Base-by-base conservation (phyloP, 2,113 vertebrate species). In the Sander vitreus region DNA sequence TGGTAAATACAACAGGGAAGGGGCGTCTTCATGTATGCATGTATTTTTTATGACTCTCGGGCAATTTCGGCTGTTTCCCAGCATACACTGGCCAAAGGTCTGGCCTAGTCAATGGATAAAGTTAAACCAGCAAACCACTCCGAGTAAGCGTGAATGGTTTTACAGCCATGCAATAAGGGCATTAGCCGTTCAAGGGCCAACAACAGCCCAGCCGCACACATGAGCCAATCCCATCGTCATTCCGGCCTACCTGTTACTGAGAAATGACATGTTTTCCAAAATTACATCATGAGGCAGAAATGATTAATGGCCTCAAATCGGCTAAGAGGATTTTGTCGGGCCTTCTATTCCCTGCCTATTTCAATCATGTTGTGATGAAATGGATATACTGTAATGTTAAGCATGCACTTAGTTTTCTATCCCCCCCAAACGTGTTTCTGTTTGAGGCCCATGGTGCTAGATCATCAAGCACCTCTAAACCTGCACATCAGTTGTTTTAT, bases 251-350 rank as follows among this genome's bases (percentile, higher is more conserved):
- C 89, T 94, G 91, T 85, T 84, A 74, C 85, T 76, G 76, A 85
- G 76, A 88, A 91, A 88, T 73, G 60, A 91, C 85, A 86, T 77
- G 78, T 90, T 88, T 84, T 55, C 84, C 72, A 87, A 91, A 92
- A 93, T 91, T 64, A 86, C 90, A 89, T 92, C 89, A 90, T 76
- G 76, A 89, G 74, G 84, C 88, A 92, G 81, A 84, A 89, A 92
- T 92, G 87, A 93, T 93, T 91, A 93, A 91, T 93, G 92, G 84
- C 83, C 82, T 89, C 75, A 90, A 92, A 91, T 91, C 85, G 48
- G 88, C 91, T 87, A 91, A 92, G 90, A 92, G 89, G 90, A 93
- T 94, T 92, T 91, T 60, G 65, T 60, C 1, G 13, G 60, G 78
- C 76, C 72, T 36, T 50, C 76, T 88, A 84, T 90, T 85, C 88